Percentiles rank a stretch among this genome's conserved stretches.
Conservation (phyloP, 2,888 invertebrate species). For the Lasioglossum figueresi region DNA sequence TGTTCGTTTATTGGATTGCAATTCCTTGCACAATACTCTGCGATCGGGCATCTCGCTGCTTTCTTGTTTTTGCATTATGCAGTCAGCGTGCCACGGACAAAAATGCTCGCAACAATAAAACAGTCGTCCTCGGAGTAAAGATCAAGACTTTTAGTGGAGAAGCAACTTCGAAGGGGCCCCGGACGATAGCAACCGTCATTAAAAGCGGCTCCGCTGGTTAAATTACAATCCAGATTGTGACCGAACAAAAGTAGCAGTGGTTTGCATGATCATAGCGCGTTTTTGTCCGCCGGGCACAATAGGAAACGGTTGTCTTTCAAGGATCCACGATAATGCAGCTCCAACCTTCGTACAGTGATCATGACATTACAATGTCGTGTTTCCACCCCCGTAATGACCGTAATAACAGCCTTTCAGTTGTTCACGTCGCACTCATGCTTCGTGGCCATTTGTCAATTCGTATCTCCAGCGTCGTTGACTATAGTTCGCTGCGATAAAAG, state of each 20-base stretch:
- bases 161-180: background rate
- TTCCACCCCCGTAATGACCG: conserved; percentile 14
- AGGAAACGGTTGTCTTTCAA: conserved; percentile 10
- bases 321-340: conserved; percentile 18
- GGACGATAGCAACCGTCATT: background rate
- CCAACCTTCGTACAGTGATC: conserved; percentile 24
- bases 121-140: background rate
- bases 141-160: background rate
- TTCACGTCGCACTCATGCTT: conserved; percentile 10
- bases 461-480: conserved; percentile 33
- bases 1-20: background rate
- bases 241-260: background rate
- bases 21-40: background rate
- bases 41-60: background rate
- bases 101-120: background rate
- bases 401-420: conserved; percentile 35
- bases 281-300: background rate
- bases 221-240: background rate
- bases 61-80: background rate
- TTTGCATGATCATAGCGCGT: background rate
- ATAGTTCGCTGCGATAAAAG: conserved; percentile 8
- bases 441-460: conserved; percentile 45
- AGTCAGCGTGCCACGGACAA: background rate
- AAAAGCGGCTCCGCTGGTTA: background rate
- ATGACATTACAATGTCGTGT: conserved; percentile 12